phyloP scores from a whole-genome alignment of 2,888 invertebrate genomes.

The Eledona agricola region DNA sequence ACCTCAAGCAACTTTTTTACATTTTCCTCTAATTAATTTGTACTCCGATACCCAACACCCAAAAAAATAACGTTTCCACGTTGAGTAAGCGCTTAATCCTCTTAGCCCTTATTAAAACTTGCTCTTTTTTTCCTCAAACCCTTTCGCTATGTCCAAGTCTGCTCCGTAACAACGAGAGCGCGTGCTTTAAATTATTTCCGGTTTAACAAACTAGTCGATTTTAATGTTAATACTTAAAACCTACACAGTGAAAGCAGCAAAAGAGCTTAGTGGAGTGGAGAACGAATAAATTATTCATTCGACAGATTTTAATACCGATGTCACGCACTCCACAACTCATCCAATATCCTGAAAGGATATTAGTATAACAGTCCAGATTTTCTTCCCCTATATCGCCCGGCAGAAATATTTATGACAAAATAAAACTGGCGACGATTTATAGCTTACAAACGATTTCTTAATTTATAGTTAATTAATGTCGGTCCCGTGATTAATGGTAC shows the following conservation, averaged over 20 bases:
- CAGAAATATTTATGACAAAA: no score
- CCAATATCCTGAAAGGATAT: conserved; percentile 30
- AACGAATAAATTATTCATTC: conserved; percentile 19
- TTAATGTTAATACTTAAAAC: not conserved
- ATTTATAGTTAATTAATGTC: no score
- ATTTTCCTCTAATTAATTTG: conserved; percentile 24
- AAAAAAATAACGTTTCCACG: conserved; percentile 24
- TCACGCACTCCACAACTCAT: conserved; percentile 15
- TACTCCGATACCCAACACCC: conserved; percentile 13
- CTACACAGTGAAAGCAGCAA: not conserved
- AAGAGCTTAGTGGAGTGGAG: conserved; percentile 1
- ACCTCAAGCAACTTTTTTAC: conserved; percentile 1
- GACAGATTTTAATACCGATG: conserved; percentile 18
- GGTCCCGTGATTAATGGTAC: no score
- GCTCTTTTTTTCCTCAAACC: conserved; percentile 17
- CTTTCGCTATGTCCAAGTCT: conserved; percentile 15
- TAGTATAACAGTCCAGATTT: conserved; percentile 26
- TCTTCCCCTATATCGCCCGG: no score
- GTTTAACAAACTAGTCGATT: conserved; percentile 5
- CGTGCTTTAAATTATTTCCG: conserved; percentile 7
- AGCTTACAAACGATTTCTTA: no score
- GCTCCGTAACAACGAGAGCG: conserved; percentile 11
- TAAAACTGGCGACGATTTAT: no score
- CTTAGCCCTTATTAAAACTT: conserved; percentile 32
- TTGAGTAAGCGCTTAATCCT: conserved; percentile 26